These are phyloP conservation scores for Neostethus bicornis DNA, from an alignment of 2,797 vertebrate species.

Conservation along the genomic window DNA sequence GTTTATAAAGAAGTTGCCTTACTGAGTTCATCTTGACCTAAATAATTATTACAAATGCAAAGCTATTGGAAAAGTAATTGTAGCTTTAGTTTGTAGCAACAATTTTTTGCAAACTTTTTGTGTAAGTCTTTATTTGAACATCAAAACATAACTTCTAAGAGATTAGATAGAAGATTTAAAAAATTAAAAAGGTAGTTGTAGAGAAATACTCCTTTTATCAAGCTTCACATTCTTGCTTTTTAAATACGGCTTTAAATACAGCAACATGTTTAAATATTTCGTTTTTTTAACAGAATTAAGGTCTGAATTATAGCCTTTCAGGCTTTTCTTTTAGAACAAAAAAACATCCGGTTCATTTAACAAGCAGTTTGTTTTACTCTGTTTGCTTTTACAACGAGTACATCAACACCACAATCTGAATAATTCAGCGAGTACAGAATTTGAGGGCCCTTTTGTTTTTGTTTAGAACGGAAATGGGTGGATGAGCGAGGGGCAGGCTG, in stretches of 20 bases:
- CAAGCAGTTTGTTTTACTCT: no score
- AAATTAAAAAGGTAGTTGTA: not conserved
- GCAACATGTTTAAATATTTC: no score
- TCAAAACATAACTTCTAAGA: not conserved
- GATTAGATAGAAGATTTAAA: not conserved
- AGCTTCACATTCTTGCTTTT: no score
- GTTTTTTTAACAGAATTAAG: not conserved
- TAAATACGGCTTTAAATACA: no score
- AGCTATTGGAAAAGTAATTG: no score
- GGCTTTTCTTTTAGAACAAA: not conserved
- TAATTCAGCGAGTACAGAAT: constrained; percentile 4
- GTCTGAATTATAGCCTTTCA: not conserved
- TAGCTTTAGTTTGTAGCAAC: not conserved
- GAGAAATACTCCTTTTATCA: not conserved
- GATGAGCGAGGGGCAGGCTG: constrained; percentile 36
- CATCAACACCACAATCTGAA: not conserved
- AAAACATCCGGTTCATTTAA: no score
- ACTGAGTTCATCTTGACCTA: no score
- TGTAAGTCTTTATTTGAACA: not conserved
- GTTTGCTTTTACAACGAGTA: not conserved
- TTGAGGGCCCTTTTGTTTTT: constrained; percentile 50
- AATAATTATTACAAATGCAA: no score
- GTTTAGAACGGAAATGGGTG: constrained; percentile 69
- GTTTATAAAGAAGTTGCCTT: no score
- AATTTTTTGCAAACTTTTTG: not conserved